Conservation (phyloP, 2,797 vertebrate genomes). For the Adelosebastes latens region DNA sequence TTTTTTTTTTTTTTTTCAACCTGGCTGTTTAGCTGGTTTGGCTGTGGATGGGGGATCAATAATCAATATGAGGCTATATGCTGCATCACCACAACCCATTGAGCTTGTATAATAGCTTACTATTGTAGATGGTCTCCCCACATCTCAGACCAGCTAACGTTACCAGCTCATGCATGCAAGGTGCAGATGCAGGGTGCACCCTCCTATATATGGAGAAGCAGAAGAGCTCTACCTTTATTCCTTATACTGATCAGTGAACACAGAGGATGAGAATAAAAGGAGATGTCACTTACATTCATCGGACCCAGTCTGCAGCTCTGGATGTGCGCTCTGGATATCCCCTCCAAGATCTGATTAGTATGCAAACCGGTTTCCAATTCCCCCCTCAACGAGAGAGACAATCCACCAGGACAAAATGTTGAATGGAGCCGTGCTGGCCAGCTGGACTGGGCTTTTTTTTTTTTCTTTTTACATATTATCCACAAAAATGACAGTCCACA, state of each 20-base stretch:
- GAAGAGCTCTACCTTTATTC: not conserved
- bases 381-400: slow-evolving; percentile 50
- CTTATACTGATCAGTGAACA: not conserved
- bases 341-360: slow-evolving; percentile 72
- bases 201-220: slow-evolving; percentile 6
- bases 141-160: slow-evolving; percentile 12
- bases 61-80: slow-evolving; percentile 35
- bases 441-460: slow-evolving; percentile 16
- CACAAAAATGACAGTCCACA: slow-evolving; percentile 47
- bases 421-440: slow-evolving; percentile 56
- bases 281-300: slow-evolving; percentile 83
- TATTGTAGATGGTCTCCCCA: slow-evolving; percentile 27
- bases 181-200: slow-evolving; percentile 64
- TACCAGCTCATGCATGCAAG: slow-evolving; percentile 48
- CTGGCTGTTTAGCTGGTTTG: not conserved
- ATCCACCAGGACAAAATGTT: slow-evolving; percentile 61
- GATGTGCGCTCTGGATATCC: slow-evolving; percentile 64
- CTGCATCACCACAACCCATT: slow-evolving; percentile 25
- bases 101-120: slow-evolving; percentile 1
- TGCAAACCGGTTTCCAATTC: slow-evolving; percentile 75
- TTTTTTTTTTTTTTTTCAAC: not conserved
- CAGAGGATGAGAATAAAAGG: slow-evolving; percentile 35
- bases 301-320: slow-evolving; percentile 65
- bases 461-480: slow-evolving; percentile 66
- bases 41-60: slow-evolving; percentile 42